These are phyloP conservation scores for Megalops atlanticus DNA, from an alignment of 2,113 vertebrate species.

Conservation along the genomic window DNA sequence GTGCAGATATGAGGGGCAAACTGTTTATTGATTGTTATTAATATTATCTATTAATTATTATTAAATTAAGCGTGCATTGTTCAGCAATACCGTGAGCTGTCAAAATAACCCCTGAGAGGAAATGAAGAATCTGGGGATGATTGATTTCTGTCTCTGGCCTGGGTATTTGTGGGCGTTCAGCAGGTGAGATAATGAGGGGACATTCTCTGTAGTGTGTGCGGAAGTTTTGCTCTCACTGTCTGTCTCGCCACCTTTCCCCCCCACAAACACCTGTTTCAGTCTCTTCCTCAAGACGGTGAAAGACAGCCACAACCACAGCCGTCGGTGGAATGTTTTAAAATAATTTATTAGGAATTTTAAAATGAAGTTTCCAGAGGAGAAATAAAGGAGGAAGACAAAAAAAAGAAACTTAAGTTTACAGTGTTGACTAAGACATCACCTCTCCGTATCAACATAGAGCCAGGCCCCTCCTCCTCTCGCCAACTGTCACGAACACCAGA, in stretches of 20 bases:
- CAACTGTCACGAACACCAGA: not conserved
- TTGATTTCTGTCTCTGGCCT: not conserved
- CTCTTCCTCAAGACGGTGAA: not conserved
- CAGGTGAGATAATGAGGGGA: not conserved
- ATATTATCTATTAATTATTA: too few relatives aligned
- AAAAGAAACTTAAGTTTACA: constrained; percentile 81
- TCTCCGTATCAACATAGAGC: constrained; percentile 74
- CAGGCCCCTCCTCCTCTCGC: constrained; percentile 50
- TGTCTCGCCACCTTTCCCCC: not conserved
- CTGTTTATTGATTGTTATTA: too few relatives aligned
- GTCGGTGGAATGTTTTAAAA: constrained; percentile 83
- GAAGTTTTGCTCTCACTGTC: not conserved
- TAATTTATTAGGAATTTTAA: constrained; percentile 99
- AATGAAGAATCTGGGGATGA: too few relatives aligned
- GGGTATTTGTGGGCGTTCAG: not conserved
- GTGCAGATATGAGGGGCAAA: not conserved
- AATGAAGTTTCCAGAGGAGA: constrained; percentile 79
- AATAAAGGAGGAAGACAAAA: constrained; percentile 59
- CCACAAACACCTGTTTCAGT: not conserved
- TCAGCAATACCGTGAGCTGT: too few relatives aligned
- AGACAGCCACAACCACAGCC: constrained; percentile 41
- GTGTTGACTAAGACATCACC: constrained; percentile 82
- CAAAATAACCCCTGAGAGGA: too few relatives aligned
- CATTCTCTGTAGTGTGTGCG: not conserved
- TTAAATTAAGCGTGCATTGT: too few relatives aligned